Evolutionary conservation across 1,140 invertebrate species (phyloP).

Genomic region (Drosophila trapezifrons): DNA sequence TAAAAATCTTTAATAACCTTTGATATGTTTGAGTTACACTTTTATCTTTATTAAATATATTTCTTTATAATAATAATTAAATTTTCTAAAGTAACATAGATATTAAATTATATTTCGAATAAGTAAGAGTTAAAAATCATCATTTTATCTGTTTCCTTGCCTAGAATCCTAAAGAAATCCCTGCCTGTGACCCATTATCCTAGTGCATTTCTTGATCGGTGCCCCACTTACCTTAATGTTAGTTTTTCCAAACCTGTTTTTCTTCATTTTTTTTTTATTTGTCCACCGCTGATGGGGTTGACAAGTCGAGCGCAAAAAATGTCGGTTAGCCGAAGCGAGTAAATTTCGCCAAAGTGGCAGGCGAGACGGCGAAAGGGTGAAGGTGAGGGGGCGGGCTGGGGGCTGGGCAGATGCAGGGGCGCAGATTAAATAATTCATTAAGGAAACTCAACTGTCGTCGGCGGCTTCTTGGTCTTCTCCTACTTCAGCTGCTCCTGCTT

Average conservation of each 20-base stretch:
- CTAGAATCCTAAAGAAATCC: neutral
- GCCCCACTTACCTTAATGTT: conserved; percentile 9
- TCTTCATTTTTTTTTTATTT: conserved; percentile 34
- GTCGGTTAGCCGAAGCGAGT: conserved; percentile 61
- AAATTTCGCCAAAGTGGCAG: conserved; percentile 47
- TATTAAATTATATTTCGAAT: too few relatives aligned
- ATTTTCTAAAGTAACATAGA: too few relatives aligned
- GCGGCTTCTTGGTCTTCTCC: neutral
- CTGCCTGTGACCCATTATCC: neutral
- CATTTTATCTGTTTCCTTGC: neutral
- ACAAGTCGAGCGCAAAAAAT: conserved; percentile 73
- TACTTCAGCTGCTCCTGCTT: neutral
- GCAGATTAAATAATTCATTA: conserved; percentile 81
- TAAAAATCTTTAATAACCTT: neutral
- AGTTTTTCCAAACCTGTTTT: conserved; percentile 14
- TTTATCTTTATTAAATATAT: too few relatives aligned
- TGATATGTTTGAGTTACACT: too few relatives aligned
- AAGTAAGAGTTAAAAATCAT: too few relatives aligned
- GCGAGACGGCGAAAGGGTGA: conserved; percentile 8
- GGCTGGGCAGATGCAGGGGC: conserved; percentile 52
- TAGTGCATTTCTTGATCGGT: conserved; percentile 23
- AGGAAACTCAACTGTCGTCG: conserved; percentile 62
- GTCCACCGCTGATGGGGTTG: conserved; percentile 55
- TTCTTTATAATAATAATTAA: too few relatives aligned
- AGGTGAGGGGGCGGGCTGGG: conserved; percentile 11